These are phyloP conservation scores for Myanophis thanlyinensis DNA, from an alignment of 2,113 vertebrate genomes.

Conservation along the genomic window DNA sequence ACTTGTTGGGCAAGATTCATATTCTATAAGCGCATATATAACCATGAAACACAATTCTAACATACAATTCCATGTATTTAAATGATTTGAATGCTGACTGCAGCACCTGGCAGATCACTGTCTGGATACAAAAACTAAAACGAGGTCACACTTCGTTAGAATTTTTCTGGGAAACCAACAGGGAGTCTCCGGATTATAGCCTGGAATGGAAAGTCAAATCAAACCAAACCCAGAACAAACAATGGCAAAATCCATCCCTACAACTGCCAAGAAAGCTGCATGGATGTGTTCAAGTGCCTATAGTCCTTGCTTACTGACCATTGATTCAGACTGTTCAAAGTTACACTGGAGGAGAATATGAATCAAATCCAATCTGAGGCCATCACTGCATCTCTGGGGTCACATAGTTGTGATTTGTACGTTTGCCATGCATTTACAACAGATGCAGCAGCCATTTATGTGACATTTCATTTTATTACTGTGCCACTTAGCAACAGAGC, in stretches of 20 bases:
- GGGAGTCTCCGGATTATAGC: not conserved
- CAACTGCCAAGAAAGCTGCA: not conserved
- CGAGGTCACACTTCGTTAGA: not conserved
- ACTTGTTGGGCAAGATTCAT: not conserved
- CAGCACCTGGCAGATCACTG: not conserved
- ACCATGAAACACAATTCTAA: not conserved
- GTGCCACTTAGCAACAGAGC: not conserved
- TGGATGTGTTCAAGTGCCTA: not conserved
- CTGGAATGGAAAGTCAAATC: not conserved
- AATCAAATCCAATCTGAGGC: not conserved
- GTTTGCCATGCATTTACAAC: not conserved
- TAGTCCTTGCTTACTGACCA: not conserved
- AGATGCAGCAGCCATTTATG: not conserved
- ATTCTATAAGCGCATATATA: not conserved
- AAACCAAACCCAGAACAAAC: not conserved
- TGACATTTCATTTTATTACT: not conserved
- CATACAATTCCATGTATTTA: not conserved
- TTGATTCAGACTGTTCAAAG: not conserved
- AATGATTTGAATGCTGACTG: not conserved
- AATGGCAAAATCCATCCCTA: not conserved
- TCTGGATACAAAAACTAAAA: not conserved
- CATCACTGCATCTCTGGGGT: not conserved
- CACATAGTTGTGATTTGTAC: not conserved
- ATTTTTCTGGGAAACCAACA: not conserved
- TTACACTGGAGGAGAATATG: not conserved